Conservation (phyloP, 2,113 vertebrate genomes). For the Clarias magur region DNA sequence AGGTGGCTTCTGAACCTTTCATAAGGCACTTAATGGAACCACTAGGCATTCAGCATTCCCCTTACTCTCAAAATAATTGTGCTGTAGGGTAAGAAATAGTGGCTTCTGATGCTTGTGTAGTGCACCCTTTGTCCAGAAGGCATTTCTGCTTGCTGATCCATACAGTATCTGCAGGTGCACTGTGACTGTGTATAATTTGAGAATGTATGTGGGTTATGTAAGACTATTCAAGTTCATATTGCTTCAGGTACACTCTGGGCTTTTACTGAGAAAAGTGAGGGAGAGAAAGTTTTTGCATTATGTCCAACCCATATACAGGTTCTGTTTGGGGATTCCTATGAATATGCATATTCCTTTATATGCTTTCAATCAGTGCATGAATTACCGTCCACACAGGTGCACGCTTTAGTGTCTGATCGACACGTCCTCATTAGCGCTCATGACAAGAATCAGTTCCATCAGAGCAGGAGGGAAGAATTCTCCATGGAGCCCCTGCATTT, state of each 20-base stretch:
- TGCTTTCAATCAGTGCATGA: neutral
- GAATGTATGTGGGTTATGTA: neutral
- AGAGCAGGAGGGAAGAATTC: neutral
- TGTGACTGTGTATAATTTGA: too few species aligned
- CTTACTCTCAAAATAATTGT: too few species aligned
- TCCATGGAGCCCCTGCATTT: neutral
- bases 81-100: neutral
- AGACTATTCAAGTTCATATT: neutral
- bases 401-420: neutral
- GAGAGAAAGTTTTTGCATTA: neutral
- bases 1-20: too few species aligned
- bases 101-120: too few species aligned
- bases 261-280: neutral
- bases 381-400: neutral
- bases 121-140: neutral
- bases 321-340: neutral
- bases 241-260: neutral
- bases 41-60: too few species aligned
- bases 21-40: too few species aligned
- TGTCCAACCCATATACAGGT: neutral
- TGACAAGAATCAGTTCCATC: neutral
- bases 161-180: neutral
- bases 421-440: neutral
- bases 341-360: neutral
- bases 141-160: neutral